Conservation (phyloP, 2,888 invertebrate species). For the Siphonodentalium dalli region DNA sequence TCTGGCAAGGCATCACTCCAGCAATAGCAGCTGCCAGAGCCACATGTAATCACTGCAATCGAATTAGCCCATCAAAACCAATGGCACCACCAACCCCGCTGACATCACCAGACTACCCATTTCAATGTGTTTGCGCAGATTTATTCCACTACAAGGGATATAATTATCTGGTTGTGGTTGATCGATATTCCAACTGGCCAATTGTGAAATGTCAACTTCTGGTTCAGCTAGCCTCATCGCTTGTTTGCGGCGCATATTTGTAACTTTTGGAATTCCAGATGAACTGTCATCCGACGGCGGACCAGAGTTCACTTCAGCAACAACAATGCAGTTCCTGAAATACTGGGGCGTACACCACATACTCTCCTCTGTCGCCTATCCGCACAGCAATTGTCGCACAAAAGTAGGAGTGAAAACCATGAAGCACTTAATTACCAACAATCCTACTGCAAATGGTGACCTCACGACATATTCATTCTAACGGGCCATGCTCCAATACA, state of each 20-base stretch:
- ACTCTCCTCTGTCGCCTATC: too few species aligned
- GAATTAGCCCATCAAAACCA: constrained; percentile 33
- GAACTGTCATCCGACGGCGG: constrained; percentile 34
- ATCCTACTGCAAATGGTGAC: too few species aligned
- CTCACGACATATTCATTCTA: too few species aligned
- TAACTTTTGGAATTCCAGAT: constrained; percentile 33
- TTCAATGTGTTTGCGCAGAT: constrained; percentile 29
- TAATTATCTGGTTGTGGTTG: constrained; percentile 33
- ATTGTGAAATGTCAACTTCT: constrained; percentile 27
- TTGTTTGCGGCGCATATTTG: constrained; percentile 23
- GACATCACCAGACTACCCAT: constrained; percentile 27
- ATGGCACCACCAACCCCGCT: constrained; percentile 31
- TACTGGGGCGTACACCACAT: too few species aligned
- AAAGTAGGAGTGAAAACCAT: too few species aligned
- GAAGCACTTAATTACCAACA: too few species aligned
- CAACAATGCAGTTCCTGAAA: too few species aligned
- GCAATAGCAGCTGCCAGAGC: too few species aligned
- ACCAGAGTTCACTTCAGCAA: constrained; percentile 29
- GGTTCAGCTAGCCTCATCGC: constrained; percentile 25
- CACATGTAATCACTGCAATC: constrained; percentile 30
- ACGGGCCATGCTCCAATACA: too few species aligned
- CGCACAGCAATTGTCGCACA: too few species aligned
- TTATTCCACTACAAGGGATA: constrained; percentile 27
- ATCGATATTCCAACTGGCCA: constrained; percentile 36
- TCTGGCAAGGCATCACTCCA: constrained; percentile 12